Base-by-base conservation (phyloP, 1,140 invertebrate species). In the Brachionus koreanus region DNA sequence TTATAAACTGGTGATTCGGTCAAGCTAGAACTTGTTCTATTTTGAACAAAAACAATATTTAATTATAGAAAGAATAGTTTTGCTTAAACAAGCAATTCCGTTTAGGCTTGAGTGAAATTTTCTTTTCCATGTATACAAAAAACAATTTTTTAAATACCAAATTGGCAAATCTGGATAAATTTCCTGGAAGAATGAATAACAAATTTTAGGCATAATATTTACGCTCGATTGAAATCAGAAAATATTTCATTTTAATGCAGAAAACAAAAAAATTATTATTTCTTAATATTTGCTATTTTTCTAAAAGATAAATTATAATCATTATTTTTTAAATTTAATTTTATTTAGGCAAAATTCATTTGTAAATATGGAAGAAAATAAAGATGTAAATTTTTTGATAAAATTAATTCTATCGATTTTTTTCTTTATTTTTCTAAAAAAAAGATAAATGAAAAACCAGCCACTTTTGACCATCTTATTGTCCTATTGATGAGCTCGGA, bases 401-500 rank as follows among this genome's bases (percentile, higher is more conserved):
- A 39, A 39, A 39, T 37, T 69, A 16, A 19, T 16, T 23, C 46
- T 4, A 46, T 23, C 29, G n/a, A 29, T 29, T 9, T 9, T 29
- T 7, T 12, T 6, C 46, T 35, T 25, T 12, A 2, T 25, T 46
- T 25, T 46, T 35, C 0, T 5, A 12, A 3, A 35, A 67, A 5
- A 35, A 61, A 61, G 19, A 79, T 61, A 25, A 61, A 25, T 35
- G 49, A 65, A 61, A 77, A 77, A 0, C 49, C 76, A 42, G 61
- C 76, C 39, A 79, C 76, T 10, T 61, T 79, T 39, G 49, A 79
- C 19, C 76, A 79, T 43, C 16, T 79, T 9, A 13, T 61, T 4
- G 49, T 65, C 4, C 12, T 79, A 19, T 25, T 79, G 35, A 65
- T 79, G 33, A 79, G 76, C 19, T 79, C 76, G 9, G 61, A 79